These are phyloP conservation scores for Crenichthys baileyi DNA, from an alignment of 2,797 vertebrate species.

Conservation along the genomic window DNA sequence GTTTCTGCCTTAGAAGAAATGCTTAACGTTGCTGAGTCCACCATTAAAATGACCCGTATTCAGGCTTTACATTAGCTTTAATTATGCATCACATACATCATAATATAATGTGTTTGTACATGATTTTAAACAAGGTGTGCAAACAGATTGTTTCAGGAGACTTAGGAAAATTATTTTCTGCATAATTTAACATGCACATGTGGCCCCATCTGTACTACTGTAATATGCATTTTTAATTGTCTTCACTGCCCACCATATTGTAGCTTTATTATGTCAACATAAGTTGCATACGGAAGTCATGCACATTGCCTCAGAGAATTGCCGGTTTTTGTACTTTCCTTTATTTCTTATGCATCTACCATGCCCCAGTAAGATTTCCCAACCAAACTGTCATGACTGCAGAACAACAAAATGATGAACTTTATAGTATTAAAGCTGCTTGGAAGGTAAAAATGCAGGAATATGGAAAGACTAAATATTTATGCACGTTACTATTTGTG, in stretches of 20 bases:
- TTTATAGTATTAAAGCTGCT: too few species aligned
- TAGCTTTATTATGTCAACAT: slow-evolving; percentile 11
- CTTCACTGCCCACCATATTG: not conserved
- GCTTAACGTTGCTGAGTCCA: not conserved
- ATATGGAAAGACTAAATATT: too few species aligned
- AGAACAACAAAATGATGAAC: too few species aligned
- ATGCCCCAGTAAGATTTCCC: too few species aligned
- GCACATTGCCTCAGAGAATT: slow-evolving; percentile 1
- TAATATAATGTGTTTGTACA: slow-evolving; percentile 1
- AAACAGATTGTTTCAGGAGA: slow-evolving; percentile 20
- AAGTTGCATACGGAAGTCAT: slow-evolving; percentile 11
- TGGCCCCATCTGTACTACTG: slow-evolving; percentile 2
- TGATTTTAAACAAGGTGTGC: slow-evolving; percentile 30
- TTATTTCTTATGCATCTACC: too few species aligned
- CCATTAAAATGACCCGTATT: not conserved
- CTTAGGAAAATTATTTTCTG: slow-evolving; percentile 18
- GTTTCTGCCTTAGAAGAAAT: too few species aligned
- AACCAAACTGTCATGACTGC: too few species aligned
- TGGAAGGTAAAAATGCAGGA: too few species aligned
- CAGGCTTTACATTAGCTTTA: slow-evolving; percentile 17
- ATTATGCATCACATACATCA: slow-evolving; percentile 32
- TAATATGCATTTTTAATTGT: slow-evolving; percentile 12
- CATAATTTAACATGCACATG: slow-evolving; percentile 32
- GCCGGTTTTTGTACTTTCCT: not conserved
- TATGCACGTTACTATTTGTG: too few species aligned